Conservation (phyloP, 2,113 vertebrate species). For the Uria aalge region DNA sequence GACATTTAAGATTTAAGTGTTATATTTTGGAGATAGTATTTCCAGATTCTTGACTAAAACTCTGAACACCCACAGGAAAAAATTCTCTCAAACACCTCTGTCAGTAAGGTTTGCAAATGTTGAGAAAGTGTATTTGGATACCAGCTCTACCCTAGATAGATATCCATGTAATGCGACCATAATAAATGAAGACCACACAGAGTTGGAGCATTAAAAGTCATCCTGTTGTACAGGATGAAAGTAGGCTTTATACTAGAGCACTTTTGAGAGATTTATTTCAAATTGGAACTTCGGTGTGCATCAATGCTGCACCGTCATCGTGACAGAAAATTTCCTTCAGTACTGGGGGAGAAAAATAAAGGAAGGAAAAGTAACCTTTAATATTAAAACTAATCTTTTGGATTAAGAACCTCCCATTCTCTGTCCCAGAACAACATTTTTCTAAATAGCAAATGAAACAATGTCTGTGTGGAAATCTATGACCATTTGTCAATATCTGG, state of each 20-base stretch:
- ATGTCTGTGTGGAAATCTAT: neutral
- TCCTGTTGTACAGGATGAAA: neutral
- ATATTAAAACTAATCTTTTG: neutral
- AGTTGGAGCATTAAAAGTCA: neutral
- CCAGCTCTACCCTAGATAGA: neutral
- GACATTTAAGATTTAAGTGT: neutral
- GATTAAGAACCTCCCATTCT: neutral
- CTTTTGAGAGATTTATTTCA: neutral
- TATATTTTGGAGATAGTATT: neutral
- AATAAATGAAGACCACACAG: slow-evolving; percentile 22
- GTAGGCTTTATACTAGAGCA: neutral
- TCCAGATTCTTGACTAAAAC: slow-evolving; percentile 1
- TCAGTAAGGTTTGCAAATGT: neutral
- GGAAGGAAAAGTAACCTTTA: neutral
- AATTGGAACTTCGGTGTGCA: neutral
- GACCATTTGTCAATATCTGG: neutral
- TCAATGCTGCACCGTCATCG: neutral
- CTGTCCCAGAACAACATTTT: neutral
- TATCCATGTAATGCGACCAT: neutral
- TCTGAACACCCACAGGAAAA: neutral
- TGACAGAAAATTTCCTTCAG: neutral
- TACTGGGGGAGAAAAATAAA: neutral
- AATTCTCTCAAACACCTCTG: neutral
- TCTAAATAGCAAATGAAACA: neutral
- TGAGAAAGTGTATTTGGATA: neutral